A percentile compares a stretch with the other conserved stretches of the same genome.
Conservation (phyloP, 1,140 invertebrate genomes). For the Ditylenchus dipsaci region DNA sequence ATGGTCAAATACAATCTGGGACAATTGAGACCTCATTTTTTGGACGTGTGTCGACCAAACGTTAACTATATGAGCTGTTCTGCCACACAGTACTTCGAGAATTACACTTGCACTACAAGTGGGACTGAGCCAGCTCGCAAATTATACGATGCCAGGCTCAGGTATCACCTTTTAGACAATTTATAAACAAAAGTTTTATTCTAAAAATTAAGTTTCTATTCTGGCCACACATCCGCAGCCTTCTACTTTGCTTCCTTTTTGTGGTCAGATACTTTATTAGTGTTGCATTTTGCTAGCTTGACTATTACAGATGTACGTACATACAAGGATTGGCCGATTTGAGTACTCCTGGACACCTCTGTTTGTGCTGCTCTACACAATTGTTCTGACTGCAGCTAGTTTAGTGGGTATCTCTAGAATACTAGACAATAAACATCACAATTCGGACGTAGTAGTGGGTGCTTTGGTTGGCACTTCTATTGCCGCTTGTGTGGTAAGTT, state of each 20-base stretch:
- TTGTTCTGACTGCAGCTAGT: background rate
- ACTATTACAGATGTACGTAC: conserved; percentile 5
- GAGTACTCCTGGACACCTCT: background rate
- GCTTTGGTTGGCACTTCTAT: background rate
- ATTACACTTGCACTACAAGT: background rate
- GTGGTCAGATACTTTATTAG: background rate
- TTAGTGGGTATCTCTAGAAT: conserved; percentile 14
- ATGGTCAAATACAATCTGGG: background rate
- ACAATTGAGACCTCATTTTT: background rate
- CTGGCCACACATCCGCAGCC: conserved; percentile 12
- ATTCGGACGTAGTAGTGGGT: conserved; percentile 6
- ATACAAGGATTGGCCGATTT: conserved; percentile 8
- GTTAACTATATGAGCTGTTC: conserved; percentile 4
- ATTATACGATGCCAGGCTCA: conserved; percentile 3
- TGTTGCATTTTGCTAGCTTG: background rate
- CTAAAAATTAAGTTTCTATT: conserved; percentile 1
- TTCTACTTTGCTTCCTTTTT: conserved; percentile 19
- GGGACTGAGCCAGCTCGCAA: background rate
- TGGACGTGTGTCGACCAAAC: conserved; percentile 6
- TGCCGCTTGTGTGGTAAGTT: conserved; percentile 7
- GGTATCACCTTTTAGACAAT: too few relatives aligned
- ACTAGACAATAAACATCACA: conserved; percentile 18
- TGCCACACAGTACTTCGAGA: background rate
- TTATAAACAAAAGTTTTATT: too few relatives aligned
- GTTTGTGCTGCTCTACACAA: conserved; percentile 4